Evolutionary conservation across 1,140 invertebrate species (phyloP).

Genomic region (Lucilia cuprina): DNA sequence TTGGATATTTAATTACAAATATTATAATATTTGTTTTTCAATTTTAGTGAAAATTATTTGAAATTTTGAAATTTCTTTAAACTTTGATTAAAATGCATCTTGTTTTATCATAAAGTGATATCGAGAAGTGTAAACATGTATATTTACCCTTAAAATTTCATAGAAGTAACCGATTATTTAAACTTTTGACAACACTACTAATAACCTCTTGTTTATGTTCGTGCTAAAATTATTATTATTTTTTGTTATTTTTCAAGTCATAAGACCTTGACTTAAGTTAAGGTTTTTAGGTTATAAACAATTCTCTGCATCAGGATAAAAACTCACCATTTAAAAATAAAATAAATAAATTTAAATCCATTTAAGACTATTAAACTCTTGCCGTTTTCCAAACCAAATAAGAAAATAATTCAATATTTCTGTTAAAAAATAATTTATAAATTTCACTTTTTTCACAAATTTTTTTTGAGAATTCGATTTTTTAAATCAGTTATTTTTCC

Average conservation of each 20-base stretch:
- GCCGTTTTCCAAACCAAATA: neutral
- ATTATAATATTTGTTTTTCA: no score
- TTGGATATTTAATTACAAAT: no score
- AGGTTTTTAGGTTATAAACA: neutral
- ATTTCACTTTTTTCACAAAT: slow-evolving; percentile 17
- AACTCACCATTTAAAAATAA: slow-evolving; percentile 21
- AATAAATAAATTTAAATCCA: slow-evolving; percentile 16
- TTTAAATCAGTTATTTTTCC: neutral
- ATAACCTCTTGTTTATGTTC: neutral
- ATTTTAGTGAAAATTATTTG: no score
- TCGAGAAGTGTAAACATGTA: no score
- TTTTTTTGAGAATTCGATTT: neutral
- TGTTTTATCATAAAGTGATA: no score
- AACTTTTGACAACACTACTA: neutral
- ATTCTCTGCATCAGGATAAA: neutral
- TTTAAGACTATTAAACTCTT: neutral
- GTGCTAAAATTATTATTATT: neutral
- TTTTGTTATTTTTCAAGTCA: neutral
- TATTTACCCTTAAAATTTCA: no score
- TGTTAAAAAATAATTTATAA: neutral
- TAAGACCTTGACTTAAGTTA: neutral
- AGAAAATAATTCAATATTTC: neutral
- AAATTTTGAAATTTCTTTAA: no score
- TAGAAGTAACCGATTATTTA: no score
- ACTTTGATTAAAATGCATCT: no score